These are phyloP conservation scores for Coccyzus lansbergi DNA, from an alignment of 2,797 vertebrate species.

Conservation along the genomic window DNA sequence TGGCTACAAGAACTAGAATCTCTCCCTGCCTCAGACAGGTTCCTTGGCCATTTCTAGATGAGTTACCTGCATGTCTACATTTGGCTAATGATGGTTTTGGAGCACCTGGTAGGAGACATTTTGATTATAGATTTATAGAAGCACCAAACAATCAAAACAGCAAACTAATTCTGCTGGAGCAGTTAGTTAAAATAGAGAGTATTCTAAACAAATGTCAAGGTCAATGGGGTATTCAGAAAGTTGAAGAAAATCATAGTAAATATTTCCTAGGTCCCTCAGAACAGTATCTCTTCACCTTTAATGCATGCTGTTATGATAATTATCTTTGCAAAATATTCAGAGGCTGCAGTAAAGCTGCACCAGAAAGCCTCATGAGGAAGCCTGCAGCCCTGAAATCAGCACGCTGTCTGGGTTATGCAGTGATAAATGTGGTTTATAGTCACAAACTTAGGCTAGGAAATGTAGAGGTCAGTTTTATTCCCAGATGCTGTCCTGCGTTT, in stretches of 20 bases:
- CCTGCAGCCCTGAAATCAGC: background rate
- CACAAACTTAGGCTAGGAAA: background rate
- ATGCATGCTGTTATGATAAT: background rate
- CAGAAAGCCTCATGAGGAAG: background rate
- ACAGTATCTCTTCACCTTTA: background rate
- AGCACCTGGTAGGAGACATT: background rate
- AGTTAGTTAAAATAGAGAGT: background rate
- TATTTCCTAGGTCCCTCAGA: background rate
- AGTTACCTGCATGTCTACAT: background rate
- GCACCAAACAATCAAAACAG: background rate
- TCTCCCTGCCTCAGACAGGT: background rate
- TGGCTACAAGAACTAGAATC: background rate
- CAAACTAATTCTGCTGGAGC: background rate
- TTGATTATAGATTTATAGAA: background rate
- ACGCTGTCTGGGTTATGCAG: background rate
- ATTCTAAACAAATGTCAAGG: background rate
- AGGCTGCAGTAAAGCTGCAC: background rate
- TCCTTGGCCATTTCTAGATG: background rate
- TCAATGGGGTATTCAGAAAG: rapidly evolving
- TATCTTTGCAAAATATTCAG: background rate
- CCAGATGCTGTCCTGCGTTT: background rate
- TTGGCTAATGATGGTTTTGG: background rate
- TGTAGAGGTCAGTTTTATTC: constrained; percentile 1
- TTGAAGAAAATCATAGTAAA: background rate
- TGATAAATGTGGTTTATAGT: background rate